phyloP scores from a whole-genome alignment of 2,888 invertebrate species.

The Colostygia pectinataria region DNA sequence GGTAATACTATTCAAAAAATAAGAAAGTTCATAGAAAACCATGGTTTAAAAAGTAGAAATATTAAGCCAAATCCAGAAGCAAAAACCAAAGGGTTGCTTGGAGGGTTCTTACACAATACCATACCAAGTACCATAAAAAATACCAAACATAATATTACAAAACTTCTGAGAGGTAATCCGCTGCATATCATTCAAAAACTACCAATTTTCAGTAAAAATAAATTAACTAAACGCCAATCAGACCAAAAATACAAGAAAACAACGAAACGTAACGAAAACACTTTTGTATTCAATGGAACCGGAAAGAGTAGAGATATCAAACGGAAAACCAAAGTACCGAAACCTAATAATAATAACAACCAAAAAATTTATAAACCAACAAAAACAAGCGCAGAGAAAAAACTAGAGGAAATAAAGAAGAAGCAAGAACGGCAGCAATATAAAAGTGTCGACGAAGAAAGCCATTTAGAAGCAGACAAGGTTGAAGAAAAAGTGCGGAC shows the following conservation, averaged over 20 bases:
- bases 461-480: slow-evolving; percentile 10
- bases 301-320: slow-evolving; percentile 21
- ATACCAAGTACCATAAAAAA: slow-evolving; percentile 32
- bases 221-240: slow-evolving; percentile 15
- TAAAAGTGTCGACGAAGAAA: background rate
- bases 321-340: slow-evolving; percentile 22
- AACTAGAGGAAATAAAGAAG: background rate
- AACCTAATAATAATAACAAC: slow-evolving; percentile 21
- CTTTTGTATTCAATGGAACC: background rate
- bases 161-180: slow-evolving; percentile 32
- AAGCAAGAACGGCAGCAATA: background rate
- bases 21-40: slow-evolving; percentile 36
- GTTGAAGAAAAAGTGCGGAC: slow-evolving; percentile 20
- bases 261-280: slow-evolving; percentile 2
- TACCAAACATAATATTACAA: slow-evolving; percentile 30
- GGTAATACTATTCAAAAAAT: slow-evolving; percentile 27
- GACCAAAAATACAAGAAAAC: slow-evolving; percentile 4
- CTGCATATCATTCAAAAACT: slow-evolving; percentile 10
- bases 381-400: slow-evolving; percentile 9
- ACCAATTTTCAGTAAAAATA: slow-evolving; percentile 29
- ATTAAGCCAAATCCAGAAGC: slow-evolving; percentile 33
- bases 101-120: slow-evolving; percentile 39
- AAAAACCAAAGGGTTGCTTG: slow-evolving; percentile 40
- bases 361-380: slow-evolving; percentile 24
- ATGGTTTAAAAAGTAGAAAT: slow-evolving; percentile 30